Evolutionary conservation across 2,888 invertebrate genomes (phyloP).

Genomic region (Cephus pygmeus): DNA sequence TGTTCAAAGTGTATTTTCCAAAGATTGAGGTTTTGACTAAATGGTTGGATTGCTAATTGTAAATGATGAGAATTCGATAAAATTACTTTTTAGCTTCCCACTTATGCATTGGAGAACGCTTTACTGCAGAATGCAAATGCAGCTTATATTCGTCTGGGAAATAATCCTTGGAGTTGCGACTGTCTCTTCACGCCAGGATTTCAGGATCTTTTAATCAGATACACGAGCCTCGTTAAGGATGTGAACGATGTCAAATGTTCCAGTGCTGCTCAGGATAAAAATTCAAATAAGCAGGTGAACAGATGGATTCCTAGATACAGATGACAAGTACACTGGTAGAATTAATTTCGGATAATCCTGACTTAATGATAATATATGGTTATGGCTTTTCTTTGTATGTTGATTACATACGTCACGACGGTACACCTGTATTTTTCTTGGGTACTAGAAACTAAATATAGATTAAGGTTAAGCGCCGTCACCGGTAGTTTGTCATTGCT

Average conservation of each 20-base stretch:
- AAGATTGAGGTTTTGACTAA: background rate
- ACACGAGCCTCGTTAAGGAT: constrained; percentile 77
- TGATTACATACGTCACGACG: background rate
- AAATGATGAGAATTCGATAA: background rate
- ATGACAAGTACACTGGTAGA: background rate
- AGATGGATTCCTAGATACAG: background rate
- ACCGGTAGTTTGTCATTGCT: background rate
- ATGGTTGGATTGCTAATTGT: background rate
- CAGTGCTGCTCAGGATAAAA: constrained; percentile 72
- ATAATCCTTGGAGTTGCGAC: constrained; percentile 87
- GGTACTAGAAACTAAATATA: constrained; percentile 8
- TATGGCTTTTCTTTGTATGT: background rate
- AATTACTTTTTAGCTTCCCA: constrained; percentile 73
- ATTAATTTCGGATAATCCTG: background rate
- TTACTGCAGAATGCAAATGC: constrained; percentile 79
- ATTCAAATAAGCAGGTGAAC: constrained; percentile 72
- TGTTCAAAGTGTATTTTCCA: constrained; percentile 17
- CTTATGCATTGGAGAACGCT: constrained; percentile 84
- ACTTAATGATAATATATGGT: background rate
- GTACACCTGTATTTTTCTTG: constrained; percentile 16
- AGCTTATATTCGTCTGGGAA: constrained; percentile 76
- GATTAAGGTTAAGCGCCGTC: background rate
- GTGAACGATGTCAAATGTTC: constrained; percentile 78
- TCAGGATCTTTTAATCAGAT: constrained; percentile 68
- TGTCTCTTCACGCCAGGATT: constrained; percentile 84